Evolutionary conservation across 2,888 invertebrate species (phyloP).

Genomic region (Eudemis profundana): DNA sequence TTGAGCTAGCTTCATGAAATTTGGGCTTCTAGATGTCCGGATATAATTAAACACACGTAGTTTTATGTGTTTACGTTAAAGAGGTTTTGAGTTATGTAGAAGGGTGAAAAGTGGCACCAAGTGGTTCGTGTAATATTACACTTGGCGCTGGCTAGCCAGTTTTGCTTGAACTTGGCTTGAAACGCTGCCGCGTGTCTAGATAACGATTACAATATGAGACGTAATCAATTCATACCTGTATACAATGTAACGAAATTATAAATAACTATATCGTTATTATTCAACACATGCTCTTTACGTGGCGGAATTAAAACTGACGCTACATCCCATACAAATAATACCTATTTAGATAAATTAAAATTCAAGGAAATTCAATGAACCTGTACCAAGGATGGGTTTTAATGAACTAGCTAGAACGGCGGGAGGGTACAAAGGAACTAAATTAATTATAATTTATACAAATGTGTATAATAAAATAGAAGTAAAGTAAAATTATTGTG

Average conservation of each 20-base stretch:
- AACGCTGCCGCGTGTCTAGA: neutral
- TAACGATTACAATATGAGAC: neutral
- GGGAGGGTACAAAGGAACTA: constrained; percentile 15
- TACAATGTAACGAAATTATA: constrained; percentile 27
- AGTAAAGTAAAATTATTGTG: constrained; percentile 12
- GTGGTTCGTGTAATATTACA: too few relatives aligned
- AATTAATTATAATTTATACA: neutral
- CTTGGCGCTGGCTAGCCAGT: too few relatives aligned
- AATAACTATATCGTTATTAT: constrained; percentile 50
- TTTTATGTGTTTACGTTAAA: too few relatives aligned
- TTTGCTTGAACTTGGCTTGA: too few relatives aligned
- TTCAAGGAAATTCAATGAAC: constrained; percentile 71
- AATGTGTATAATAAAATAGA: neutral
- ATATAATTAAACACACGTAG: too few relatives aligned
- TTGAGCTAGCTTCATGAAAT: too few relatives aligned
- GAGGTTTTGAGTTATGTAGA: too few relatives aligned
- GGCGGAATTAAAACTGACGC: constrained; percentile 61
- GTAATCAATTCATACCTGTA: constrained; percentile 46
- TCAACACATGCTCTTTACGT: constrained; percentile 53
- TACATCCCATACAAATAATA: constrained; percentile 57
- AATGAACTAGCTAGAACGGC: constrained; percentile 45
- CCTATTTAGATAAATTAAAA: constrained; percentile 54
- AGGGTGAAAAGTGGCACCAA: too few relatives aligned
- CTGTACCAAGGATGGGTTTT: constrained; percentile 42
- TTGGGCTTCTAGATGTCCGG: too few relatives aligned